Evolutionary conservation across 2,797 vertebrate species (phyloP).

Genomic region (Delichon dasypus): DNA sequence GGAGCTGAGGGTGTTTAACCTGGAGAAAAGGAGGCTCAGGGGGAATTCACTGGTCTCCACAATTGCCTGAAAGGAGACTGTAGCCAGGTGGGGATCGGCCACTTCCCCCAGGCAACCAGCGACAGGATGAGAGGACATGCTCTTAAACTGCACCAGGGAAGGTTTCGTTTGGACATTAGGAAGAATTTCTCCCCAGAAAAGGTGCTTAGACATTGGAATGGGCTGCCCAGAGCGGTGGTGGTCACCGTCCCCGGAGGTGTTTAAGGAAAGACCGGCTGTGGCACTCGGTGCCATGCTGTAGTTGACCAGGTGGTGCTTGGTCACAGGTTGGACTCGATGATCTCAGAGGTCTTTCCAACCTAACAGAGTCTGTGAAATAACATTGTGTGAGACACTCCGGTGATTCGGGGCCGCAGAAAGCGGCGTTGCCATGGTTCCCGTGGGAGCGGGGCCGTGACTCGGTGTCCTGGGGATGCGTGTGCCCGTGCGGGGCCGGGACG

Average conservation of each 20-base stretch:
- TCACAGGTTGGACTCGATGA: accelerated
- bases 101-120: background rate
- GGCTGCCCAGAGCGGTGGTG: too few species aligned
- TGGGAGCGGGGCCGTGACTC: background rate
- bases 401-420: background rate
- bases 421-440: background rate
- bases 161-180: background rate
- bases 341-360: background rate
- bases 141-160: too few species aligned
- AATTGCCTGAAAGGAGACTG: too few species aligned
- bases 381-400: accelerated
- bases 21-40: background rate
- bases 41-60: background rate
- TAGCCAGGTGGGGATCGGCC: background rate
- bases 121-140: background rate
- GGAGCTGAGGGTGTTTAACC: background rate
- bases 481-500: background rate
- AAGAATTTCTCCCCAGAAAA: background rate
- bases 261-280: too few species aligned
- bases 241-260: too few species aligned
- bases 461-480: too few species aligned
- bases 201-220: accelerated
- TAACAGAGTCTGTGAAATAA: accelerated
- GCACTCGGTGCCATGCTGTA: accelerated
- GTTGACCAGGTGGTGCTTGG: accelerated